phyloP scores from a whole-genome alignment of 64 coral and sea anemone species.

The Montipora efflorescens region DNA sequence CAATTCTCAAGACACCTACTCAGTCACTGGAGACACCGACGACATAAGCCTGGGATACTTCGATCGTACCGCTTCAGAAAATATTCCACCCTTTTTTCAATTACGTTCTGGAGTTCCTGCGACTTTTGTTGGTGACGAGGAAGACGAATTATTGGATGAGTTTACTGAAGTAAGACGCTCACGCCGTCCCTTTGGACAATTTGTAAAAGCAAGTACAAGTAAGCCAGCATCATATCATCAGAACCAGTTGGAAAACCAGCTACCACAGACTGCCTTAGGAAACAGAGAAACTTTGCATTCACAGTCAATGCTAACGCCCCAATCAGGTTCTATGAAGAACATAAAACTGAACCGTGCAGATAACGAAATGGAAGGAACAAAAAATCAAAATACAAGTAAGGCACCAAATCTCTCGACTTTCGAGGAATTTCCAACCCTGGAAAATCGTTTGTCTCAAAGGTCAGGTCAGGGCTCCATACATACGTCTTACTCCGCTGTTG shows the following conservation, averaged over 20 bases:
- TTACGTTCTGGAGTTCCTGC: too few species aligned
- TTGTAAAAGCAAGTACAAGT: neutral
- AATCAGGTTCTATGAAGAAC: too few species aligned
- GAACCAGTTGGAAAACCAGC: neutral
- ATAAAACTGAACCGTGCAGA: too few species aligned
- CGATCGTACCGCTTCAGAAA: neutral
- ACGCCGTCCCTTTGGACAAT: neutral
- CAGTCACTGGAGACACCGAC: neutral
- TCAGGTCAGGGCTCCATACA: too few species aligned
- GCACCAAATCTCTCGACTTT: too few species aligned
- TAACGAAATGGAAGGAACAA: too few species aligned
- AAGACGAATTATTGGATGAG: neutral
- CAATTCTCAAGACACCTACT: neutral
- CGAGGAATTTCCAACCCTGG: too few species aligned
- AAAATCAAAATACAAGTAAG: too few species aligned
- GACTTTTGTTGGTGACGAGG: neutral
- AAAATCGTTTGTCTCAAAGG: too few species aligned
- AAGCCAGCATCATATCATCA: neutral
- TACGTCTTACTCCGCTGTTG: too few species aligned
- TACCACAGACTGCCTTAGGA: neutral
- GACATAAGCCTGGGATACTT: neutral
- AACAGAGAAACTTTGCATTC: neutral
- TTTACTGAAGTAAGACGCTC: neutral
- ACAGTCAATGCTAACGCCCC: neutral
- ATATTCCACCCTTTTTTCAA: too few species aligned